A percentile compares a stretch with the other conserved stretches of the same genome.
Conservation (phyloP, 1,140 invertebrate genomes). For the Sitophilus oryzae region DNA sequence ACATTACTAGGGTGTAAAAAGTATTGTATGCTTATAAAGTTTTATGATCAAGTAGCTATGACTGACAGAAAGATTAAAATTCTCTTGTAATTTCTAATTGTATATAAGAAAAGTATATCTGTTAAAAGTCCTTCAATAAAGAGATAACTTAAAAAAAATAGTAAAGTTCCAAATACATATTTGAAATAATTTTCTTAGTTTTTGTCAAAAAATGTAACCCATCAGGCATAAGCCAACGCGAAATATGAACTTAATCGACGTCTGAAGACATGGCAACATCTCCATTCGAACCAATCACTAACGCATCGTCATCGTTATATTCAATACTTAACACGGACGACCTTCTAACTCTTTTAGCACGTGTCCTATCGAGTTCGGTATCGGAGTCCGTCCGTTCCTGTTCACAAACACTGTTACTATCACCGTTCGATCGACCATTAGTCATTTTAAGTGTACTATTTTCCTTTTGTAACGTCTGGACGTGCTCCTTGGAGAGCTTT, state of each 20-base stretch:
- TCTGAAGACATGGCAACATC: conserved; percentile 49
- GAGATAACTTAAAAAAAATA: too few relatives aligned
- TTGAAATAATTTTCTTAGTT: conserved; percentile 2
- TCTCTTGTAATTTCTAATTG: too few relatives aligned
- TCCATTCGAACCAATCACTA: conserved; percentile 51
- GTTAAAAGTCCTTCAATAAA: too few relatives aligned
- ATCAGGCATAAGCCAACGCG: not conserved
- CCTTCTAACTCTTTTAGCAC: conserved; percentile 56
- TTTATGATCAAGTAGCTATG: too few relatives aligned
- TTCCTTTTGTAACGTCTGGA: conserved; percentile 42
- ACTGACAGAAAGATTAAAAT: too few relatives aligned
- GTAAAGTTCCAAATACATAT: too few relatives aligned
- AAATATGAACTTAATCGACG: conserved; percentile 26
- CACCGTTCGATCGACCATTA: conserved; percentile 40
- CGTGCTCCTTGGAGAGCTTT: conserved; percentile 64
- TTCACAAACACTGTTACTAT: conserved; percentile 40
- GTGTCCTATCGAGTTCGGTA: conserved; percentile 49
- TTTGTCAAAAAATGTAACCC: conserved; percentile 3
- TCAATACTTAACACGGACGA: conserved; percentile 64
- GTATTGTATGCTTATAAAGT: too few relatives aligned
- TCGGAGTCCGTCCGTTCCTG: conserved; percentile 48
- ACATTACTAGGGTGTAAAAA: too few relatives aligned
- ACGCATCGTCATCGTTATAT: conserved; percentile 60
- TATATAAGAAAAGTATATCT: too few relatives aligned
- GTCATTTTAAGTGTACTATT: conserved; percentile 36